Conservation (phyloP, 2,888 invertebrate genomes). For the Dynastes hyllus region DNA sequence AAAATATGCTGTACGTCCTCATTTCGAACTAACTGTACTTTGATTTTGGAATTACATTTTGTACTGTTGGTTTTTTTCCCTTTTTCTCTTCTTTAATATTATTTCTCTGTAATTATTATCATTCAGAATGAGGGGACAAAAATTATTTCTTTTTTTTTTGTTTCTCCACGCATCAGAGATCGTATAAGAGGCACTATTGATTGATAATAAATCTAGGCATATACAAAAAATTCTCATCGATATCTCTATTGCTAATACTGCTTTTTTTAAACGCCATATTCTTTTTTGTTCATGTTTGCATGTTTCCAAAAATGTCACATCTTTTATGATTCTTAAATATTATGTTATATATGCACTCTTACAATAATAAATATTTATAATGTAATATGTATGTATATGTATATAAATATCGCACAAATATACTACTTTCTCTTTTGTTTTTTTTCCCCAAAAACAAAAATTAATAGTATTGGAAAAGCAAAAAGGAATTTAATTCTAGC, state of each 20-base stretch:
- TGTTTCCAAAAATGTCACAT: slow-evolving; percentile 17
- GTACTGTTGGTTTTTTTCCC: slow-evolving; percentile 64
- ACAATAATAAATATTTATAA: slow-evolving; percentile 41
- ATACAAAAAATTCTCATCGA: slow-evolving; percentile 50
- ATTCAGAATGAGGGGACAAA: slow-evolving; percentile 50
- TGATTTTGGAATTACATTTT: slow-evolving; percentile 64
- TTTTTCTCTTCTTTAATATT: slow-evolving; percentile 39
- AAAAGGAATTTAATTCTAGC: not conserved
- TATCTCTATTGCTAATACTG: slow-evolving; percentile 54
- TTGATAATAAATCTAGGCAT: slow-evolving; percentile 58
- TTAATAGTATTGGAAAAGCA: slow-evolving; percentile 5
- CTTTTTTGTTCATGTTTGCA: slow-evolving; percentile 45
- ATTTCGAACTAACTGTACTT: slow-evolving; percentile 37
- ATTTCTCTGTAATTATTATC: slow-evolving; percentile 31
- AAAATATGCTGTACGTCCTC: slow-evolving; percentile 29
- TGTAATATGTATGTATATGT: slow-evolving; percentile 47
- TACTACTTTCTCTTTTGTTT: slow-evolving; percentile 30
- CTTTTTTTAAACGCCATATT: slow-evolving; percentile 32
- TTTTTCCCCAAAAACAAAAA: no score
- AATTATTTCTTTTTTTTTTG: slow-evolving; percentile 53
- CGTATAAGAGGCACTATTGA: slow-evolving; percentile 66
- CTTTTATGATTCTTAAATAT: slow-evolving; percentile 23
- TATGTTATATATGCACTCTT: slow-evolving; percentile 40
- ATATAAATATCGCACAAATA: slow-evolving; percentile 45
- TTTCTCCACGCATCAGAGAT: slow-evolving; percentile 50